A percentile compares a stretch with the other conserved stretches of the same genome.
Conservation (phyloP, 2,113 vertebrate species). For the Notechis scutatus region DNA sequence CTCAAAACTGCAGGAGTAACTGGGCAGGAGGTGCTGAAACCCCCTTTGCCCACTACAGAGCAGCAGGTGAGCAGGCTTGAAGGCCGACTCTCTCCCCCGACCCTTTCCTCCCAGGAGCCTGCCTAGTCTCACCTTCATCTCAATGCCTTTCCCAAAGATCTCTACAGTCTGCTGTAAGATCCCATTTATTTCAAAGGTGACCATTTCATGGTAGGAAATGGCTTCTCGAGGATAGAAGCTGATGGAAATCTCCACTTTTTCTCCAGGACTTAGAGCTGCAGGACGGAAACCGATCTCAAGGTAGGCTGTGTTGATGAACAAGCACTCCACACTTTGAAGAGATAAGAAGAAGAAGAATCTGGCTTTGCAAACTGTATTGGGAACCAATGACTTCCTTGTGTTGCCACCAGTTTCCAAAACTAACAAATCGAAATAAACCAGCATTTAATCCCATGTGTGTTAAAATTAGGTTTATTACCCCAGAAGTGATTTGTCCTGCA, state of each 20-base stretch:
- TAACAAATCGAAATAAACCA: neutral
- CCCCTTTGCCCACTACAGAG: neutral
- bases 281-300: slow-evolving; percentile 72
- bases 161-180: slow-evolving; percentile 71
- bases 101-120: neutral
- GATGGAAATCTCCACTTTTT: slow-evolving; percentile 71
- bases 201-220: slow-evolving; percentile 69
- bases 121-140: slow-evolving; percentile 78
- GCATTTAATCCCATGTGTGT: neutral
- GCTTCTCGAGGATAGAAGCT: slow-evolving; percentile 78
- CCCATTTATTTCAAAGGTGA: slow-evolving; percentile 80
- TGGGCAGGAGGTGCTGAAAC: neutral
- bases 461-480: neutral
- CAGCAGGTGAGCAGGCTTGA: neutral
- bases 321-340: slow-evolving; percentile 75
- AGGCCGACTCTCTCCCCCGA: too few species aligned
- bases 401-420: neutral
- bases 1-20: neutral
- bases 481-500: neutral
- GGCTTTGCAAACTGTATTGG: neutral
- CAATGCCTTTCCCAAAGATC: slow-evolving; percentile 77
- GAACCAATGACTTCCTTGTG: neutral
- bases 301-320: slow-evolving; percentile 69
- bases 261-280: slow-evolving; percentile 69
- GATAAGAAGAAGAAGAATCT: slow-evolving; percentile 1